Evolutionary conservation across 37 sponge, comb jelly and placozoan genomes (phyloP), one percentile per base, ranked within the genome.

Genomic region (Spongia lamella): DNA sequence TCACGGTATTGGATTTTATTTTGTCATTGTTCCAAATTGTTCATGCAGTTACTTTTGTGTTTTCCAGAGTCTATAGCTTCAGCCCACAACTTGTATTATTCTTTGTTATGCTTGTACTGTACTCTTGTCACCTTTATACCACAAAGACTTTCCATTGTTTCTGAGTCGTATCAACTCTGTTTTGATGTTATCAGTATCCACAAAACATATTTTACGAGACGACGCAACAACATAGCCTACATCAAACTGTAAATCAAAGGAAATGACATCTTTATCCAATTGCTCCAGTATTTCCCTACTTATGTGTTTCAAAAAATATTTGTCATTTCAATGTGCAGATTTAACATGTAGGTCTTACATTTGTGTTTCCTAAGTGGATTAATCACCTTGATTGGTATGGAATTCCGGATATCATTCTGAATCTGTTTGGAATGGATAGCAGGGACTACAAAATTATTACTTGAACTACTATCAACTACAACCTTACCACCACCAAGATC

Each of bases 81-180:
- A 21, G 77, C 77, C 77, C 77, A 77, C 32, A 77, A 49, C 36
- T 79, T 79, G 22, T 26, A 79, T 30, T 79, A 69, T 7, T 67
- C 34, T 30, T 59, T 74, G 33, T 58, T 74, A 49, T 36, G 58
- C 50, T 79, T 79, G 43, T 79, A n/a, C n/a, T n/a, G n/a, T n/a
- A n/a, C n/a, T n/a, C n/a, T n/a, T n/a, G n/a, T n/a, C n/a, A n/a
- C 76, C 76, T 25, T 59, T 43, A 59, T 63, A 75, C 76, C 76
- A 75, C 5, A 75, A 24, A 2, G 16, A 19, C 24, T 53, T 60
- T 17, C 63, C 63, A 32, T 58, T 53, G 16, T 36, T 58, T 24
- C 27, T 5, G 7, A 69, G 17, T 26, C 13, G 70, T 47, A 21
- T 7, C 7, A 75, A 36, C 39, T 53, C 54, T 53, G 20, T 16